A percentile compares a stretch with the other conserved stretches of the same genome.
Conservation (phyloP, 23 tunicate species). For the Styela clava region DNA sequence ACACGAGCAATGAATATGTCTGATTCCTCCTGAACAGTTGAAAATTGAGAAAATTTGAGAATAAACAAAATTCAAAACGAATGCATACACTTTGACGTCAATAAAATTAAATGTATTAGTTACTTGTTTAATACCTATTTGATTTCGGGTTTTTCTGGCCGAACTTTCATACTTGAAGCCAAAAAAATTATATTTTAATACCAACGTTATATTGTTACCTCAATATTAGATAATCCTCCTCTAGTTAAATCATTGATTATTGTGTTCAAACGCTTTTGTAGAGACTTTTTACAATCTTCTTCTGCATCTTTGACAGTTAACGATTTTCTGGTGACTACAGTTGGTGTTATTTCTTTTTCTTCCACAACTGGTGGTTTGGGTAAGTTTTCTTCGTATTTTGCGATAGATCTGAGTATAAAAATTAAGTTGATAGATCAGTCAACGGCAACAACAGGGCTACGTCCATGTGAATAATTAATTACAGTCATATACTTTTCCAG, state of each 20-base stretch:
- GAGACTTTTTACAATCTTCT: not conserved
- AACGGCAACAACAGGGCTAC: too few relatives aligned
- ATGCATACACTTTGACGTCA: too few relatives aligned
- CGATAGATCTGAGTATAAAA: not conserved
- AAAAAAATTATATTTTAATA: too few relatives aligned
- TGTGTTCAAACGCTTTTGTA: not conserved
- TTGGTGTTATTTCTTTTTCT: not conserved
- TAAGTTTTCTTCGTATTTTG: not conserved
- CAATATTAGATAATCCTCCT: not conserved
- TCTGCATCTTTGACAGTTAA: not conserved
- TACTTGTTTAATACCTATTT: too few relatives aligned
- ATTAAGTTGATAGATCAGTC: too few relatives aligned
- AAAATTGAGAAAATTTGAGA: not conserved
- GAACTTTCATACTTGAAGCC: too few relatives aligned
- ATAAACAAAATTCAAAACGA: not conserved
- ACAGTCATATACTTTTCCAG: too few relatives aligned
- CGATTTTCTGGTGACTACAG: not conserved
- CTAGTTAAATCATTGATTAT: not conserved
- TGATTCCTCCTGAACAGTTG: slow-evolving; percentile 26
- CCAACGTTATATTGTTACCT: too few relatives aligned
- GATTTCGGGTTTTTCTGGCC: too few relatives aligned
- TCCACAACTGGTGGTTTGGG: not conserved
- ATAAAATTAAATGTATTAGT: too few relatives aligned
- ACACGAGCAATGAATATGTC: slow-evolving; percentile 48
- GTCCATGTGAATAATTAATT: too few relatives aligned